phyloP scores from a whole-genome alignment of 2,888 invertebrate species.

The Meandrusa payeni region DNA sequence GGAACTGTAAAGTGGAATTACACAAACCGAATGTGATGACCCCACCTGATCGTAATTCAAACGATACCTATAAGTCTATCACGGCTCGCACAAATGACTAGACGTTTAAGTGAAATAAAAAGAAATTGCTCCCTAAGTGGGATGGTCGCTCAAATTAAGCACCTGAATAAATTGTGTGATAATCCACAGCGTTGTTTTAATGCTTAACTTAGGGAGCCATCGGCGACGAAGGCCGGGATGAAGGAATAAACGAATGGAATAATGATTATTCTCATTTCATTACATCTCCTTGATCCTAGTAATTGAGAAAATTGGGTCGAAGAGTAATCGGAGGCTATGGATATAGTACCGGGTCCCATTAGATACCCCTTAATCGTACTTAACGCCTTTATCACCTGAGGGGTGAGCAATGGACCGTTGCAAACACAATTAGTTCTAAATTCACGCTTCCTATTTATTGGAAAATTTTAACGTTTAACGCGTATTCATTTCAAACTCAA shows the following conservation, averaged over 20 bases:
- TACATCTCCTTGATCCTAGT: slow-evolving; percentile 75
- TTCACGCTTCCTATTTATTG: too few relatives aligned
- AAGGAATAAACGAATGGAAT: slow-evolving; percentile 71
- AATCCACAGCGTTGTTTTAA: slow-evolving; percentile 76
- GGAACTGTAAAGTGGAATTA: too few relatives aligned
- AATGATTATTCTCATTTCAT: slow-evolving; percentile 79
- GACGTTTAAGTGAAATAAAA: slow-evolving; percentile 75
- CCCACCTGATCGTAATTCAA: too few relatives aligned
- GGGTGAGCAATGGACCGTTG: slow-evolving; percentile 65
- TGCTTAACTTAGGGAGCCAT: slow-evolving; percentile 62
- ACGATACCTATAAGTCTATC: too few relatives aligned
- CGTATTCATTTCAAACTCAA: slow-evolving; percentile 29
- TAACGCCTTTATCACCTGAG: slow-evolving; percentile 73
- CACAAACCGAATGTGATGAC: too few relatives aligned
- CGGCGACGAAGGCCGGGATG: slow-evolving; percentile 53
- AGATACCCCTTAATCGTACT: slow-evolving; percentile 72
- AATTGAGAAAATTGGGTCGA: slow-evolving; percentile 77
- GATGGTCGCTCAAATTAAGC: slow-evolving; percentile 77
- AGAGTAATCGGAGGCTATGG: slow-evolving; percentile 66
- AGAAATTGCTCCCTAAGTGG: slow-evolving; percentile 73
- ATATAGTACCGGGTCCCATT: slow-evolving; percentile 63
- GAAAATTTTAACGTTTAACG: too few relatives aligned
- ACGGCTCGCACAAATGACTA: slow-evolving; percentile 29
- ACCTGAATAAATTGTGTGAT: slow-evolving; percentile 80
- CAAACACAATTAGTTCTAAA: slow-evolving; percentile 39